Evolutionary conservation across 2,888 invertebrate species (phyloP).

Genomic region (Mechanitis messenoides): DNA sequence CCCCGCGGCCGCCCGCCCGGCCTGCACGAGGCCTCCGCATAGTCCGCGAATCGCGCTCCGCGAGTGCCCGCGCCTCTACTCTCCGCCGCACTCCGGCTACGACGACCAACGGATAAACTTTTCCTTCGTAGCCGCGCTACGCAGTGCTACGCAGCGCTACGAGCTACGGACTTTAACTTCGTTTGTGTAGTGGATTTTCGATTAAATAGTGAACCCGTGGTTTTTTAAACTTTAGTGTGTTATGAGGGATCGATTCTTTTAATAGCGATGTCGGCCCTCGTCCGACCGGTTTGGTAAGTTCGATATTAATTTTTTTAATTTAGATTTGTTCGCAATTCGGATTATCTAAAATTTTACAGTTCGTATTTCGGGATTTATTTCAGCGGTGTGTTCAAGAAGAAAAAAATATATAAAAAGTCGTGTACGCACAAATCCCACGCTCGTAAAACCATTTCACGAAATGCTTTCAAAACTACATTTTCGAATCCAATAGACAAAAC

Average conservation of each 20-base stretch:
- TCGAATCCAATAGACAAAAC: neutral
- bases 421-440: conserved; percentile 75
- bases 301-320: conserved; percentile 29
- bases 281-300: conserved; percentile 76
- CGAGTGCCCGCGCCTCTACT: conserved; percentile 61
- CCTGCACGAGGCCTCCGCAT: conserved; percentile 51
- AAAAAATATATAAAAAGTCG: conserved; percentile 47
- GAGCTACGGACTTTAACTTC: conserved; percentile 40
- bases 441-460: conserved; percentile 76
- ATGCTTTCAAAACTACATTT: conserved; percentile 63
- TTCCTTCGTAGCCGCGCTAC: conserved; percentile 50
- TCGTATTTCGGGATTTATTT: conserved; percentile 45
- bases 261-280: conserved; percentile 77
- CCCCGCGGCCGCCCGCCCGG: conserved; percentile 38
- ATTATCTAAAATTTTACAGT: conserved; percentile 3
- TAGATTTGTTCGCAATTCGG: conserved; percentile 10
- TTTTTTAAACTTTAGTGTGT: conserved; percentile 58
- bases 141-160: conserved; percentile 40
- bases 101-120: conserved; percentile 64
- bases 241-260: conserved; percentile 62
- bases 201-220: conserved; percentile 50
- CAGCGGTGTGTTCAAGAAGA: conserved; percentile 65
- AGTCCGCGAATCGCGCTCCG: conserved; percentile 68
- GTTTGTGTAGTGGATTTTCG: conserved; percentile 56
- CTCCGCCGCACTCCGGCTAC: conserved; percentile 39